These are phyloP conservation scores for Pelodiscus sinensis DNA, from an alignment of 2,113 vertebrate species.

Conservation along the genomic window DNA sequence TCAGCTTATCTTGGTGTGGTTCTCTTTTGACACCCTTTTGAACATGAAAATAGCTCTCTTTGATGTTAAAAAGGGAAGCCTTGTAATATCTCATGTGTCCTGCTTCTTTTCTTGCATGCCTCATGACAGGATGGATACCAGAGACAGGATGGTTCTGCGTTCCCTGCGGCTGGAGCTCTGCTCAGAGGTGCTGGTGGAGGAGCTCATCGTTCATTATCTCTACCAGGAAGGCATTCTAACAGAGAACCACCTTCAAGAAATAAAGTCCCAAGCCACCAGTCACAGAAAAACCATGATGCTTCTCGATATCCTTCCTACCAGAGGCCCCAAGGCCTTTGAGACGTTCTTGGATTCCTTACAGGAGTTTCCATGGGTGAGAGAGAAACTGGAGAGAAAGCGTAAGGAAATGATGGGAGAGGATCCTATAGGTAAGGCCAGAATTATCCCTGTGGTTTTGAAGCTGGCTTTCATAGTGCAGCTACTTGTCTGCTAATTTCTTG, in stretches of 20 bases:
- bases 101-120: not conserved
- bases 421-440: slow-evolving; percentile 77
- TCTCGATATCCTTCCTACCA: slow-evolving; percentile 87
- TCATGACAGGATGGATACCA: slow-evolving; percentile 84
- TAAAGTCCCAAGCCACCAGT: slow-evolving; percentile 83
- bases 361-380: slow-evolving; percentile 90
- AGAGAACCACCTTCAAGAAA: slow-evolving; percentile 84
- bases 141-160: slow-evolving; percentile 86
- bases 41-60: not conserved
- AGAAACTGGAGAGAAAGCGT: slow-evolving; percentile 79
- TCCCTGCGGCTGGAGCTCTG: slow-evolving; percentile 84
- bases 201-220: slow-evolving; percentile 87
- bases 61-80: not conserved
- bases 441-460: not conserved
- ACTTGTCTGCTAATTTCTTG: no score
- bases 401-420: slow-evolving; percentile 61
- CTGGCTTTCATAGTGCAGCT: no score
- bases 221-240: slow-evolving; percentile 91
- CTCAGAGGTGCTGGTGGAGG: slow-evolving; percentile 86
- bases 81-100: not conserved
- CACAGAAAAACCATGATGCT: slow-evolving; percentile 83
- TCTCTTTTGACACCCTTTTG: not conserved
- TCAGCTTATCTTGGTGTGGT: not conserved
- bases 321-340: slow-evolving; percentile 89
- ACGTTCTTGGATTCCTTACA: slow-evolving; percentile 86